phyloP scores from a whole-genome alignment of 2,797 vertebrate species.

The Myotis planiceps region DNA sequence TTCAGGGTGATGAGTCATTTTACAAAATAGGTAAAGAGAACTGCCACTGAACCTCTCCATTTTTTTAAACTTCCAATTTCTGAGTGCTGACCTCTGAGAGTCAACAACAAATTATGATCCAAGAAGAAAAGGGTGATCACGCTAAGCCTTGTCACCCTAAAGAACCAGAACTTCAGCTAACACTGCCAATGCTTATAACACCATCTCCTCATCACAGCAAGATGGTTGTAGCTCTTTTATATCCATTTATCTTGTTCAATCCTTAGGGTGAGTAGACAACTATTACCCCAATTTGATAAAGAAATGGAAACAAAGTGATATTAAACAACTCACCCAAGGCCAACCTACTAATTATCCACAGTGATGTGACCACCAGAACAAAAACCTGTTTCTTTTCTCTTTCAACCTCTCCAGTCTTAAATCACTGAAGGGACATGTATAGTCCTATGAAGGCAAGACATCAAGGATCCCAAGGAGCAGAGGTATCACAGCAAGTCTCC shows the following conservation, averaged over 20 bases:
- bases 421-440: background rate
- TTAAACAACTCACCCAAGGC: background rate
- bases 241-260: background rate
- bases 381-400: background rate
- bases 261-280: background rate
- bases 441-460: background rate
- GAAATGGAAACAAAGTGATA: background rate
- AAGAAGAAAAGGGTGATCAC: background rate
- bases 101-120: background rate
- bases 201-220: too few relatives aligned
- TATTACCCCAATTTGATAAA: background rate
- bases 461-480: background rate
- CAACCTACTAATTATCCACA: background rate
- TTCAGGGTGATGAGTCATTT: background rate
- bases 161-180: background rate
- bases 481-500: accelerated
- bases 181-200: background rate
- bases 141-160: background rate
- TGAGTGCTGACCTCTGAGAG: background rate
- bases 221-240: background rate
- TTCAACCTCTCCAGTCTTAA: background rate
- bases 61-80: background rate
- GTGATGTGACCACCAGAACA: background rate
- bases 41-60: background rate
- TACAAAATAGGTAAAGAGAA: background rate